phyloP scores from a whole-genome alignment of 1,140 invertebrate genomes.

The Phthorimaea operculella region DNA sequence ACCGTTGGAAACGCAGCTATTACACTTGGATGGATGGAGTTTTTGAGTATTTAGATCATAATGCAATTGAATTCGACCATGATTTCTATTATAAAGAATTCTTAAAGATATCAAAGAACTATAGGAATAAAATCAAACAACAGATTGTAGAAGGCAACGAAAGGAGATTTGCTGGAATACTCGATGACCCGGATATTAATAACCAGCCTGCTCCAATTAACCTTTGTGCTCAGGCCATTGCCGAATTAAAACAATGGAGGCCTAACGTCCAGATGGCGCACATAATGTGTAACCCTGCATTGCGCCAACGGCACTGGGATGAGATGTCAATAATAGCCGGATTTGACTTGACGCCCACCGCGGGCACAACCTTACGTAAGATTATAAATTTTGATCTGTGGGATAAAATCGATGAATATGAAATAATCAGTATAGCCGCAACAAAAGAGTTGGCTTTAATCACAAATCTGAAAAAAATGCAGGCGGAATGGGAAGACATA shows the following conservation, averaged over 20 bases:
- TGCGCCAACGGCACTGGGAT: conserved; percentile 90
- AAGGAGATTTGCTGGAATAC: conserved; percentile 73
- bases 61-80: conserved; percentile 77
- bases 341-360: conserved; percentile 86
- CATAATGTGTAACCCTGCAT: conserved; percentile 88
- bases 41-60: conserved; percentile 83
- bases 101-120: conserved; percentile 82
- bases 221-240: conserved; percentile 76
- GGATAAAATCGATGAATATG: conserved; percentile 80
- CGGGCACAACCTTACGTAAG: conserved; percentile 86
- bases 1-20: conserved; percentile 82
- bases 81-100: conserved; percentile 80
- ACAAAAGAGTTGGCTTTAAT: conserved; percentile 87
- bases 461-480: conserved; percentile 84
- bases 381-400: conserved; percentile 82
- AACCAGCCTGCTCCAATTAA: conserved; percentile 83
- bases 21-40: conserved; percentile 92
- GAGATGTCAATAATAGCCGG: conserved; percentile 88
- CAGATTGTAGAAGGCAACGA: conserved; percentile 75
- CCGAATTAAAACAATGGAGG: conserved; percentile 83
- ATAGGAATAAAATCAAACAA: conserved; percentile 82
- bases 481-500: conserved; percentile 84
- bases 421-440: conserved; percentile 89
- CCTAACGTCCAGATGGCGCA: conserved; percentile 82
- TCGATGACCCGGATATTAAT: conserved; percentile 81